Evolutionary conservation across 2,888 invertebrate genomes (phyloP).

Genomic region (Heliconius ethilla): DNA sequence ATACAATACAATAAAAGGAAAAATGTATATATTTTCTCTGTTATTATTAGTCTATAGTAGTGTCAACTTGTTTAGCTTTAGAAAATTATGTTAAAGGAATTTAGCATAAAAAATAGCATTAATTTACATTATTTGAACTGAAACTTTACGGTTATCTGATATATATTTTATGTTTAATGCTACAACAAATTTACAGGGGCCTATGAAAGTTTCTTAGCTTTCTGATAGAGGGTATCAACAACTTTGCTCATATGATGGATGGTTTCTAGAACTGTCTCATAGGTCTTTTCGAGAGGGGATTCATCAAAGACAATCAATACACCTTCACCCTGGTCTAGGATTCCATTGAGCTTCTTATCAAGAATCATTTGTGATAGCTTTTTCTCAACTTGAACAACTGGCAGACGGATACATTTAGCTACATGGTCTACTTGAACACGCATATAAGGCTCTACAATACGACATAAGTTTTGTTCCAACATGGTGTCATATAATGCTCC

Average conservation of each 20-base stretch:
- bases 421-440: constrained; percentile 97
- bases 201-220: constrained; percentile 98
- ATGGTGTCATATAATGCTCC: constrained; percentile 98
- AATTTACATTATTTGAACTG: constrained; percentile 71
- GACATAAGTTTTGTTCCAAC: constrained; percentile 99
- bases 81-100: constrained; percentile 49
- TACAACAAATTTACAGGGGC: constrained; percentile 73
- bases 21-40: constrained; percentile 41
- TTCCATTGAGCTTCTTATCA: constrained; percentile 98
- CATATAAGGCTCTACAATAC: constrained; percentile 99
- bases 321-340: constrained; percentile 98
- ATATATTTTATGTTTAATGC: constrained; percentile 73
- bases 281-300: constrained; percentile 96
- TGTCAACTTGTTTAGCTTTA: constrained; percentile 37
- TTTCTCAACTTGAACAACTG: constrained; percentile 96
- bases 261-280: constrained; percentile 97
- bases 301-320: constrained; percentile 99
- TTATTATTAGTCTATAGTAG: constrained; percentile 42
- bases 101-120: constrained; percentile 71
- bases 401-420: constrained; percentile 93
- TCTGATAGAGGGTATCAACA: constrained; percentile 99
- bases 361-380: constrained; percentile 99
- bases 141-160: constrained; percentile 75
- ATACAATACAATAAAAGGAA: constrained; percentile 38
- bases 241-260: constrained; percentile 99